phyloP scores from a whole-genome alignment of 2,113 vertebrate genomes.

The Passer montanus region DNA sequence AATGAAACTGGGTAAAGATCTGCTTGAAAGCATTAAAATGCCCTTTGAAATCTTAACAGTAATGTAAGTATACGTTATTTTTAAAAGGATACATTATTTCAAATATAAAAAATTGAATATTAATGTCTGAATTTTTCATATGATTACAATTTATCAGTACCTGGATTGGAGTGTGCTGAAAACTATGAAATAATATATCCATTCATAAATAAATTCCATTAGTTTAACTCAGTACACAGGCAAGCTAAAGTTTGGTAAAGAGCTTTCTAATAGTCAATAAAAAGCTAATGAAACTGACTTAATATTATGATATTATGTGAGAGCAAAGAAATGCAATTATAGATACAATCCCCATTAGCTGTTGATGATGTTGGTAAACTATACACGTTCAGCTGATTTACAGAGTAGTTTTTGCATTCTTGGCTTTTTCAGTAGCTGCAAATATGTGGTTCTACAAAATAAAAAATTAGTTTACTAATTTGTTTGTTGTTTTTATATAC shows the following conservation, averaged over 20 bases:
- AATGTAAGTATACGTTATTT: not conserved
- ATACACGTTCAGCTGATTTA: fast-evolving
- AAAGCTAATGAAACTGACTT: not conserved
- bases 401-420: not conserved
- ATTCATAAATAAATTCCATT: not conserved
- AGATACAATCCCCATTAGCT: not conserved
- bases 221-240: fast-evolving
- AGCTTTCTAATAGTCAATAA: not conserved
- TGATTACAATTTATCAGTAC: not conserved
- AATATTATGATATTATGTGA: not conserved
- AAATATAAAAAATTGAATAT: not conserved
- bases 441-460: not conserved
- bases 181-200: not conserved
- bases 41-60: not conserved
- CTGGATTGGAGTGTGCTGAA: not conserved
- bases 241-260: not conserved
- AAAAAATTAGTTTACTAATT: not conserved
- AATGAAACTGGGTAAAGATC: not conserved
- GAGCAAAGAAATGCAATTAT: not conserved
- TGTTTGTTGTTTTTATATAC: not conserved
- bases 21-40: not conserved
- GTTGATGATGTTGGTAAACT: not conserved
- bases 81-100: not conserved
- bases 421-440: not conserved
- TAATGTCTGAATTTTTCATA: not conserved